phyloP scores from a whole-genome alignment of 2,113 vertebrate species.

The Nibea coibor region DNA sequence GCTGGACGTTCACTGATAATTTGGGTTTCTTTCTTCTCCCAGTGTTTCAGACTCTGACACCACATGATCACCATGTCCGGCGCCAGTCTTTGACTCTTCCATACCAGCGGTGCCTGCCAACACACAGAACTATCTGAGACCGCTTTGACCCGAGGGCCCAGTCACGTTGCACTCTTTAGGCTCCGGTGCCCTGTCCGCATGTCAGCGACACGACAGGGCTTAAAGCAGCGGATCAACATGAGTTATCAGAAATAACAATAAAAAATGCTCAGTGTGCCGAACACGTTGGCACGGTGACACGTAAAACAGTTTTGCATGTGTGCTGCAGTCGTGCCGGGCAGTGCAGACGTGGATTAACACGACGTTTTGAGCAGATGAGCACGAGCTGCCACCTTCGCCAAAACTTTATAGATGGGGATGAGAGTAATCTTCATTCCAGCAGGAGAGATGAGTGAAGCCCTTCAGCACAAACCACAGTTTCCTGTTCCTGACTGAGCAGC shows the following conservation, averaged over 20 bases:
- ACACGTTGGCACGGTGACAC: slow-evolving; percentile 43
- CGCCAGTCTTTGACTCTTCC: neutral
- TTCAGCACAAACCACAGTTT: neutral
- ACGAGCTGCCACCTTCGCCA: slow-evolving; percentile 41
- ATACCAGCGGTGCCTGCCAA: neutral
- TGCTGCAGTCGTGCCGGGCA: slow-evolving; percentile 26
- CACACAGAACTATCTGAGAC: neutral
- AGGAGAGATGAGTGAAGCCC: neutral
- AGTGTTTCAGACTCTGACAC: neutral
- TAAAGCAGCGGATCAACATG: slow-evolving; percentile 44
- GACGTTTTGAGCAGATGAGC: slow-evolving; percentile 25
- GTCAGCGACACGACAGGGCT: slow-evolving; percentile 37
- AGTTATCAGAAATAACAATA: slow-evolving; percentile 64
- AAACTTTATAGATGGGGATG: slow-evolving; percentile 31
- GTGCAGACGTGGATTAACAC: slow-evolving; percentile 43
- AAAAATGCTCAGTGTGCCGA: slow-evolving; percentile 57
- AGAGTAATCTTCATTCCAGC: neutral
- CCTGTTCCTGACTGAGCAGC: neutral
- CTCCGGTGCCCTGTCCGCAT: slow-evolving; percentile 19
- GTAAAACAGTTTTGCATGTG: slow-evolving; percentile 66
- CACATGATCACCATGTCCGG: neutral
- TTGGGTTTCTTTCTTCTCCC: neutral
- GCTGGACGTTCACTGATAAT: neutral
- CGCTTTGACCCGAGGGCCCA: neutral
- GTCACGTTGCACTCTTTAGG: neutral